phyloP scores from a whole-genome alignment of 2,113 vertebrate genomes.

The Apeltes quadracus region DNA sequence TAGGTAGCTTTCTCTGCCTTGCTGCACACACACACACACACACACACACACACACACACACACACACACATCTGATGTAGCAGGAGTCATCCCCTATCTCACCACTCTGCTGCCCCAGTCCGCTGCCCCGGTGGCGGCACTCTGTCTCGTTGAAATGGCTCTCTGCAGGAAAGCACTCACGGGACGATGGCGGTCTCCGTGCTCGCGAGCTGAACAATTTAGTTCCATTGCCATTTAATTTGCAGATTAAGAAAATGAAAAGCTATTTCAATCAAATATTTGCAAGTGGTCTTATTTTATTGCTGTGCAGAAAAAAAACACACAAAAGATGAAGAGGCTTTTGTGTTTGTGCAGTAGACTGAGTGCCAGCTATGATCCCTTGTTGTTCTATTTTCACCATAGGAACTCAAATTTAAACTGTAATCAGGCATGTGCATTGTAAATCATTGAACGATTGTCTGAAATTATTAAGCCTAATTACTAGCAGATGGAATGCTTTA shows the following conservation, averaged over 20 bases:
- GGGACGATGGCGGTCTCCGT: conserved; percentile 96
- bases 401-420: conserved; percentile 87
- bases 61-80: conserved; percentile 54
- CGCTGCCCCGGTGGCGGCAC: conserved; percentile 91
- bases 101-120: conserved; percentile 92
- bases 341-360: conserved; percentile 36
- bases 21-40: conserved; percentile 42
- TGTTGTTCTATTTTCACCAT: conserved; percentile 59
- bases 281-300: conserved; percentile 91
- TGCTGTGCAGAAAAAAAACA: conserved; percentile 89
- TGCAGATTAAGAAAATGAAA: conserved; percentile 99
- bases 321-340: conserved; percentile 36
- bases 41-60: conserved; percentile 36
- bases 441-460: conserved; percentile 97
- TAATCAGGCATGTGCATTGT: conserved; percentile 97
- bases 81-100: conserved; percentile 74
- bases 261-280: conserved; percentile 91
- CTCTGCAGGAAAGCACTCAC: conserved; percentile 97
- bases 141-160: conserved; percentile 98
- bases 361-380: conserved; percentile 45
- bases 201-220: conserved; percentile 82
- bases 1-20: conserved; percentile 90
- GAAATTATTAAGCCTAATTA: conserved; percentile 99
- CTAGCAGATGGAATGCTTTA: conserved; percentile 99
- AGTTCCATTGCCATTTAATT: conserved; percentile 94